Evolutionary conservation across 2,888 invertebrate genomes (phyloP), one percentile per base, ranked within the genome.

Genomic region (Eurytoma californica): DNA sequence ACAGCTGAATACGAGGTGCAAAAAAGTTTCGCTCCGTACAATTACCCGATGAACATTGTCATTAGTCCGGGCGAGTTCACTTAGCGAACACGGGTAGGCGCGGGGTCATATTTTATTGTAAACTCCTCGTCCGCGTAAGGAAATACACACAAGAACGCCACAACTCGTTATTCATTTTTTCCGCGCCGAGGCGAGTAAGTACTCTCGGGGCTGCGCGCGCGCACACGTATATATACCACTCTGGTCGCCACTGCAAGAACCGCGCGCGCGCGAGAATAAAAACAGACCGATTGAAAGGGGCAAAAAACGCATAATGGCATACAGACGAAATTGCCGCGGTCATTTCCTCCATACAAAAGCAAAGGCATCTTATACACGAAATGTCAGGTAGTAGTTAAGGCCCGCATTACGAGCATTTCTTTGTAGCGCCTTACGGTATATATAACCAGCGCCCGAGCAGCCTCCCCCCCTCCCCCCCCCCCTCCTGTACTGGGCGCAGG

Each of bases 321-420:
- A 72, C 72, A 72, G 61, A 72, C 72, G 72, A 72, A 87, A 88
- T 88, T 86, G 88, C 87, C 86, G 86, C 87, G 86, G 86, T 86
- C 87, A 87, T 86, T 88, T 85, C 86, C 86, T 86, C 86, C 86
- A 61, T 61, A 72, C 86, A 84, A 88, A 85, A 85, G 85, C 82
- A 83, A 82, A 84, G 83, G 61, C 84, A 84, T 84, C 87, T 87
- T 87, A 88, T 87, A 86, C 87, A 72, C 72, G 88, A 88, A 87
- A 88, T 87, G 87, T 87, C 86, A 85, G 86, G 86, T 86, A 84
- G 86, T 87, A 85, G 87, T 88, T 86, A 87, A 84, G 85, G 85
- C 85, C 53, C 61, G 72, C 86, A 87, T 87, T 87, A 87, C 86
- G 85, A 84, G 87, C 85, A 86, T 87, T 86, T 85, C 86, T 87